Evolutionary conservation across 2,888 invertebrate species (phyloP), one percentile per base, ranked within the genome.

Genomic region (Lycaena phlaeas): DNA sequence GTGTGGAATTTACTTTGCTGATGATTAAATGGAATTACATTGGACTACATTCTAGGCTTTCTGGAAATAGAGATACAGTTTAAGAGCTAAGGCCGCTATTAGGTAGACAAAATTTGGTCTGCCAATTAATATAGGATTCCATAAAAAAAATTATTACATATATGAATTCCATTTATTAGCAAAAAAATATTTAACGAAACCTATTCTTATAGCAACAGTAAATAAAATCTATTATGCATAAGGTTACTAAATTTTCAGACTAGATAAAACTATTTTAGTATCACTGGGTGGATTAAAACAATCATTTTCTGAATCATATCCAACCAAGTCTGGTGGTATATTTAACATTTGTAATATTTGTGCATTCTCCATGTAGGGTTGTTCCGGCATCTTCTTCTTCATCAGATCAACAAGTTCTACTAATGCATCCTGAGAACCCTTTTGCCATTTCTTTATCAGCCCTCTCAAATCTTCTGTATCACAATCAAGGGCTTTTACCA

Each of bases 371-470:
- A 85, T 75, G 38, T 72, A 64, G 14, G 67, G 64, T 45, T 64
- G 68, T 25, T 79, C 77, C 0, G 74, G 72, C 46, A 72, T 64
- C 39, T 78, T 79, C 1, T 54, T 63, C 43, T 69, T 72, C 67
- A 86, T 77, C 26, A 81, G 48, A 26, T 74, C 74, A 54, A 87
- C 68, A 9, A 87, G 62, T 42, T 86, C 81, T 43, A 71, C 66
- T 11, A 88, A 55, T 0, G 86, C 87, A 51, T 73, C 71, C 47
- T 86, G 85, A 46, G 87, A 87, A 1, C 85, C 87, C 40, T 64
- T 73, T 49, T 84, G 81, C 87, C 87, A 88, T 50, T 75, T 86
- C 42, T 78, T 73, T 17, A 87, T 87, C 15, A 85, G 61, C 27
- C 47, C 60, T 43, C 75, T 58, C 4, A 88, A 51, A 54, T 87